Conservation (phyloP, 2,113 vertebrate species). For the Dendropsophus ebraccatus region DNA sequence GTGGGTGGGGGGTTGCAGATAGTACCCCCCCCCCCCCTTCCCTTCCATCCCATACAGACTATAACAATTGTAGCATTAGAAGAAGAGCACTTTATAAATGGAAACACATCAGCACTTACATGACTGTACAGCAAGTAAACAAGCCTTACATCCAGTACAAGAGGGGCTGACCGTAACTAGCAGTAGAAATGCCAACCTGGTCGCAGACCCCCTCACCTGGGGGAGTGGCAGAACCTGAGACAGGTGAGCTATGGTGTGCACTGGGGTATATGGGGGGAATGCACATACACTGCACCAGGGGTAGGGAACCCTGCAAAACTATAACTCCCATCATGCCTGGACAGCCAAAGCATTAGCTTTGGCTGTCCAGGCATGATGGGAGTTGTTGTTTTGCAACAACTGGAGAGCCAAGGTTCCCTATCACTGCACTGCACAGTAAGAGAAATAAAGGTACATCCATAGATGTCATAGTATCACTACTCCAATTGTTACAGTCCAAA, state of each 20-base stretch:
- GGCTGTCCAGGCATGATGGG: no score
- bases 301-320: no score
- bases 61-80: conserved; percentile 54
- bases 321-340: no score
- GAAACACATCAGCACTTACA: conserved; percentile 53
- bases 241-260: conserved; percentile 72
- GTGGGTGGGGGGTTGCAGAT: not conserved
- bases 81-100: conserved; percentile 52
- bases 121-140: conserved; percentile 40
- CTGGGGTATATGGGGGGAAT: not conserved
- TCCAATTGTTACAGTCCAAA: no score
- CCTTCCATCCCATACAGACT: conserved; percentile 8
- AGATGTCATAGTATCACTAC: no score
- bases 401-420: no score
- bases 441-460: no score
- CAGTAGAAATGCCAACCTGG: conserved; percentile 59
- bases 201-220: conserved; percentile 59
- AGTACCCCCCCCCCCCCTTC: conserved; percentile 46
- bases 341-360: no score
- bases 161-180: conserved; percentile 51
- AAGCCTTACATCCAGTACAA: conserved; percentile 41
- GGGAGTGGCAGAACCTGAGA: conserved; percentile 67
- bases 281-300: no score
- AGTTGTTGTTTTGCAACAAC: no score
- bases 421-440: no score